Evolutionary conservation across 2,797 vertebrate species (phyloP).

Genomic region (Sebastes paucispinis): DNA sequence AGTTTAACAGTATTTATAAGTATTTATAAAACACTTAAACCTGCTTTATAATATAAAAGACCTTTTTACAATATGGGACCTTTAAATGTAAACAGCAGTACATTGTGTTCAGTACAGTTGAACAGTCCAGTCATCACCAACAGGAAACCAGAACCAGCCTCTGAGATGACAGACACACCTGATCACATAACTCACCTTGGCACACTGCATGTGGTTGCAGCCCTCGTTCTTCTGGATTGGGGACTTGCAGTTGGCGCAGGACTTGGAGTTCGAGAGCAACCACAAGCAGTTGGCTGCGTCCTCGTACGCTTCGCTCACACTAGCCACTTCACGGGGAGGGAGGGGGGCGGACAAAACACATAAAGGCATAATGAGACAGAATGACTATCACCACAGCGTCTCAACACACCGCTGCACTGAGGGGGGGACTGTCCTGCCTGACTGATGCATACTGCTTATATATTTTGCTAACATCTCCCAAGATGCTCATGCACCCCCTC

Average conservation of each 20-base stretch:
- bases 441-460: slow-evolving; percentile 63
- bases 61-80: too few relatives aligned
- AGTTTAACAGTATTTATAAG: too few relatives aligned
- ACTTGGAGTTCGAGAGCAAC: slow-evolving; percentile 96
- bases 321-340: slow-evolving; percentile 93
- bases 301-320: slow-evolving; percentile 96
- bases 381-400: slow-evolving; percentile 51
- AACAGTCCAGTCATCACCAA: background rate
- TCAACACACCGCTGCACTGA: slow-evolving; percentile 45
- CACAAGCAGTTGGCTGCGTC: slow-evolving; percentile 99
- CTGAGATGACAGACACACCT: background rate
- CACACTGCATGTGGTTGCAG: slow-evolving; percentile 99
- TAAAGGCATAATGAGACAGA: slow-evolving; percentile 64
- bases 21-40: too few relatives aligned
- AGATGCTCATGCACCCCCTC: slow-evolving; percentile 24
- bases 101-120: background rate
- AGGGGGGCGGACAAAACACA: slow-evolving; percentile 55
- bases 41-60: too few relatives aligned
- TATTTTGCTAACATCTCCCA: slow-evolving; percentile 59
- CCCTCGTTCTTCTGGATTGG: slow-evolving; percentile 99
- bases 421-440: slow-evolving; percentile 52
- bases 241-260: slow-evolving; percentile 98
- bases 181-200: slow-evolving; percentile 71
- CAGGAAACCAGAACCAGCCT: background rate
- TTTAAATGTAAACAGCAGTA: background rate